These are phyloP conservation scores for Falco cherrug DNA, from an alignment of 2,797 vertebrate genomes.

Conservation along the genomic window DNA sequence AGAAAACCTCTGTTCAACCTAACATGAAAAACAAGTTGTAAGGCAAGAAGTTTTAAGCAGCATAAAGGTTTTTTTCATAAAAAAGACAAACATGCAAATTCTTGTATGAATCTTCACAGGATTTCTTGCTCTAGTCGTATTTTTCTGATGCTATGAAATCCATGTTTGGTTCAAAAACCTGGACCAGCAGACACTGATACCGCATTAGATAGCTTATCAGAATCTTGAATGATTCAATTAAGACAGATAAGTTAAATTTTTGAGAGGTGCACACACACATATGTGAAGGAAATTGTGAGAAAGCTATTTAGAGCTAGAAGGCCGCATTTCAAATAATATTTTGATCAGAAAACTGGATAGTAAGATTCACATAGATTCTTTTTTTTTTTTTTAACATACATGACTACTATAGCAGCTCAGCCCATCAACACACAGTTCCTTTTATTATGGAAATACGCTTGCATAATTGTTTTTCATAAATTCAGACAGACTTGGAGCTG, in stretches of 20 bases:
- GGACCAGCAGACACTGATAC: not conserved
- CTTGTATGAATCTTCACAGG: not conserved
- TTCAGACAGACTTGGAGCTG: constrained; percentile 70
- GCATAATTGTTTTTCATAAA: constrained; percentile 75
- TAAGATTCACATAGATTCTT: not conserved
- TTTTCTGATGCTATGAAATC: not conserved
- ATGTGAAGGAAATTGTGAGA: not conserved
- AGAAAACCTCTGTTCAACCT: not conserved
- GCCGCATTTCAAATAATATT: not conserved
- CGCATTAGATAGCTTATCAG: not conserved
- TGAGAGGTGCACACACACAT: rapidly evolving
- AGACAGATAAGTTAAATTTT: not conserved
- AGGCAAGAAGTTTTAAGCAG: not conserved
- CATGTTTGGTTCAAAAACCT: not conserved
- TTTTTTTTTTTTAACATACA: not conserved
- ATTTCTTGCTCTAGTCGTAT: not conserved
- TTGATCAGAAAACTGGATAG: not conserved
- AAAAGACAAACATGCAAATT: not conserved
- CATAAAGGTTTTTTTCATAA: not conserved
- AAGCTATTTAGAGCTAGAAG: not conserved
- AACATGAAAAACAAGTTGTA: not conserved
- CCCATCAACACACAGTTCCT: constrained; percentile 34
- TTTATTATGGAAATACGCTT: constrained; percentile 69
- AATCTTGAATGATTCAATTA: not conserved
- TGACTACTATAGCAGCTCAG: constrained; percentile 15